A percentile compares a stretch with the other conserved stretches of the same genome.
Conservation (phyloP, 2,888 invertebrate genomes). For the Chaetogeoica ovagalla region DNA sequence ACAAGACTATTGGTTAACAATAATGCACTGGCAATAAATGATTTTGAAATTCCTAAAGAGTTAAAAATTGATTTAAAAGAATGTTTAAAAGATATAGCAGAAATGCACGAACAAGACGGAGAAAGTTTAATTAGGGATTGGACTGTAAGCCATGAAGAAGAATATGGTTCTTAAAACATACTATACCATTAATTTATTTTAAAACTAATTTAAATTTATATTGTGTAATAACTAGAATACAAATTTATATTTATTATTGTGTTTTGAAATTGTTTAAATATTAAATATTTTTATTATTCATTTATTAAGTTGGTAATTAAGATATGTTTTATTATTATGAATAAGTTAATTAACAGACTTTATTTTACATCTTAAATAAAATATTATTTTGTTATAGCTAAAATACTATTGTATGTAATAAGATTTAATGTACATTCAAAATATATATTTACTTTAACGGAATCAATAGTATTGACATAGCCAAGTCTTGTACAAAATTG, state of each 20-base stretch:
- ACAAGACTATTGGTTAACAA: constrained; percentile 23
- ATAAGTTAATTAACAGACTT: too few species aligned
- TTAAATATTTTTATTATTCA: too few species aligned
- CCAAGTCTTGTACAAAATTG: constrained; percentile 69
- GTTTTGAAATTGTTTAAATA: neutral
- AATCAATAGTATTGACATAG: constrained; percentile 57
- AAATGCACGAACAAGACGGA: neutral
- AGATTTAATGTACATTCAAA: neutral
- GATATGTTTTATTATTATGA: too few species aligned
- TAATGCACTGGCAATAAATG: neutral
- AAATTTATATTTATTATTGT: neutral
- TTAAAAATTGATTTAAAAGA: constrained; percentile 35
- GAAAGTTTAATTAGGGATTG: constrained; percentile 22
- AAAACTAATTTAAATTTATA: neutral
- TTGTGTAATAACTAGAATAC: neutral
- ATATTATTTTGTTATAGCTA: neutral
- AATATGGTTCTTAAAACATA: neutral
- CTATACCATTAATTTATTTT: neutral
- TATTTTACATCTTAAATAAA: too few species aligned
- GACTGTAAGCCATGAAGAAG: constrained; percentile 27
- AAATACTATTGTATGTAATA: neutral
- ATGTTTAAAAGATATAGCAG: neutral
- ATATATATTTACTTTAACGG: constrained; percentile 54
- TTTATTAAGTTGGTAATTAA: too few species aligned
- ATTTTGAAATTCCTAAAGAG: constrained; percentile 19